Percentiles rank a stretch among this genome's conserved stretches.
These are phyloP conservation scores for Eupithecia abbreviata DNA, from an alignment of 2,888 invertebrate genomes.

Conservation along the genomic window DNA sequence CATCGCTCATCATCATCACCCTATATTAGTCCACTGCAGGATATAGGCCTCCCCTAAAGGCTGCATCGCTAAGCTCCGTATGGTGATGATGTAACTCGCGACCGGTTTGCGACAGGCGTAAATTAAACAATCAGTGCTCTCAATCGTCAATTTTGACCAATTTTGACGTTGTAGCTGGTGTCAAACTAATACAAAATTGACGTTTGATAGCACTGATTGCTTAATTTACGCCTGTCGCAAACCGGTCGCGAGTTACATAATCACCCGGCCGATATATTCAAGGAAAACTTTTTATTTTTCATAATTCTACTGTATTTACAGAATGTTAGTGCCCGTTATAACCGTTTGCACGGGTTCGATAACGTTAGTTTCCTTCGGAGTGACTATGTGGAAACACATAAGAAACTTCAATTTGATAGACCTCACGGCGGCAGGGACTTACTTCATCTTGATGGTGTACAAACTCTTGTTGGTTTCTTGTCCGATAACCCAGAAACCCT, in stretches of 20 bases:
- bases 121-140: too few relatives aligned
- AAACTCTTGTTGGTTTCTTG: conserved; percentile 4
- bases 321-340: neutral
- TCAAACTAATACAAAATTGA: too few relatives aligned
- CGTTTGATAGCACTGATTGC: too few relatives aligned
- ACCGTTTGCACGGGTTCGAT: neutral
- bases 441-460: neutral
- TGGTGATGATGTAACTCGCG: too few relatives aligned
- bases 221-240: too few relatives aligned
- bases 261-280: neutral
- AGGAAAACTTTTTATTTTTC: neutral
- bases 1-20: neutral
- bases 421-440: neutral
- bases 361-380: neutral
- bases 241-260: too few relatives aligned
- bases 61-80: too few relatives aligned
- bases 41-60: too few relatives aligned
- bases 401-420: neutral
- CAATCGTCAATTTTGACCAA: too few relatives aligned
- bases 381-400: neutral
- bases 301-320: neutral
- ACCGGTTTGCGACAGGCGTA: too few relatives aligned
- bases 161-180: too few relatives aligned
- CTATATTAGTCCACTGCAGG: too few relatives aligned
- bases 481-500: neutral